Evolutionary conservation across 2,113 vertebrate species (phyloP), one percentile per base, ranked within the genome.

Genomic region (Dasyurus viverrinus): DNA sequence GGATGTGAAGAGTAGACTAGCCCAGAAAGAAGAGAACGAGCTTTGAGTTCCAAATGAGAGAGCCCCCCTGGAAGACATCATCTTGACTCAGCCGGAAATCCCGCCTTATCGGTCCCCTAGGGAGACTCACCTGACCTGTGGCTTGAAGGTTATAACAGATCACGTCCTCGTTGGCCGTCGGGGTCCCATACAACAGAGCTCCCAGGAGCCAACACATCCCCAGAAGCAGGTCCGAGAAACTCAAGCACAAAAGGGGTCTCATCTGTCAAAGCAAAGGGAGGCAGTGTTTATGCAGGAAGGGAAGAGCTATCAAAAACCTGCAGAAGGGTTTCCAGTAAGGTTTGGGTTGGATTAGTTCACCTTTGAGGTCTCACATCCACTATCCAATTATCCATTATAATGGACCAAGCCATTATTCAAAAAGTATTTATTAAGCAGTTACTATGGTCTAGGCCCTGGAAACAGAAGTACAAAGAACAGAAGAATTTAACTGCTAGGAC

Each of bases 101-200:
- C 42, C 91, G 93, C 52, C 46, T 48, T 92, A 30, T 42, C 60
- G 24, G 90, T 27, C 93, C 24, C 92, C 48, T 53, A 91, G 26
- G 46, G 90, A 19, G 47, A 95, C 98, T 98, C 96, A 99, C 99
- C 98, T 99, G 99, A 68, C 98, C 99, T 0, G 98, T 95, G 0
- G 98, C 98, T 97, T 99, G 99, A 91, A 99, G 98, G 97, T 99
- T 99, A 96, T 99, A 99, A 97, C 99, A 99, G 96, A 98, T 42
- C 90, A 97, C 96, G 9, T 97, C 96, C 93, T 98, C 98, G 60
- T 96, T 96, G 89, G 92, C 92, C 55, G n/a, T 47, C 27, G 97
- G 97, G 1, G 96, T 97, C 48, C 98, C 98, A 93, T 99, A 99
- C 16, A 99, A 97, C 19, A 99, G 95, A 0, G 98, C 98, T 11